phyloP scores from a whole-genome alignment of 2,888 invertebrate species.

The Agonopterix alstromeriana region DNA sequence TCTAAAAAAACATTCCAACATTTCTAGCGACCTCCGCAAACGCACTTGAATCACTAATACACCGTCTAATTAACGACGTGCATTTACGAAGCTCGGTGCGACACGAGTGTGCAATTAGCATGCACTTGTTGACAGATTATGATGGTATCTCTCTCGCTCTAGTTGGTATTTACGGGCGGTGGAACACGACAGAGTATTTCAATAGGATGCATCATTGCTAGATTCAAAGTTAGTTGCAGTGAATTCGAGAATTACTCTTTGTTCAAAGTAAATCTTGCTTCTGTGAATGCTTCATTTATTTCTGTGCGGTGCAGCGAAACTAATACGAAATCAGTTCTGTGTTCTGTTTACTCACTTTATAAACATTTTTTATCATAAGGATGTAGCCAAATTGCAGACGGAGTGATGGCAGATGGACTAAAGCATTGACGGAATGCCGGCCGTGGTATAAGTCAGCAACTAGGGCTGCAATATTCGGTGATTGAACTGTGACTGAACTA shows the following conservation, averaged over 20 bases:
- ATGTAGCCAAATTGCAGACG: too few relatives aligned
- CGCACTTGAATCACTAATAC: slow-evolving; percentile 52
- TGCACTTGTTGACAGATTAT: slow-evolving; percentile 55
- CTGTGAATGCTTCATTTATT: neutral
- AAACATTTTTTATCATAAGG: too few relatives aligned
- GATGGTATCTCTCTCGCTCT: slow-evolving; percentile 23
- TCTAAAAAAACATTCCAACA: too few relatives aligned
- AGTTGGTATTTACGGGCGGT: slow-evolving; percentile 6
- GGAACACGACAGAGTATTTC: slow-evolving; percentile 21
- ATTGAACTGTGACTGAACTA: too few relatives aligned
- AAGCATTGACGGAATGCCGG: too few relatives aligned
- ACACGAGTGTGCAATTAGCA: slow-evolving; percentile 53
- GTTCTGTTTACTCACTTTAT: slow-evolving; percentile 15
- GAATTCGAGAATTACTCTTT: too few relatives aligned
- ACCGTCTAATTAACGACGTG: slow-evolving; percentile 64
- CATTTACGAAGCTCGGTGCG: slow-evolving; percentile 36
- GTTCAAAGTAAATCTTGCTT: neutral
- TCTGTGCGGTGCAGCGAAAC: slow-evolving; percentile 13
- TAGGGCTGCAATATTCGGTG: too few relatives aligned
- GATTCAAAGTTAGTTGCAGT: slow-evolving; percentile 8
- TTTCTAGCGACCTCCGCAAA: neutral
- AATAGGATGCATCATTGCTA: slow-evolving; percentile 32
- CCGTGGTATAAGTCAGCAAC: too few relatives aligned
- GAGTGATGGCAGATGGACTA: too few relatives aligned
- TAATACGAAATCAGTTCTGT: slow-evolving; percentile 50